Evolutionary conservation across 2,113 vertebrate species (phyloP).

Genomic region (Percina caprodes): DNA sequence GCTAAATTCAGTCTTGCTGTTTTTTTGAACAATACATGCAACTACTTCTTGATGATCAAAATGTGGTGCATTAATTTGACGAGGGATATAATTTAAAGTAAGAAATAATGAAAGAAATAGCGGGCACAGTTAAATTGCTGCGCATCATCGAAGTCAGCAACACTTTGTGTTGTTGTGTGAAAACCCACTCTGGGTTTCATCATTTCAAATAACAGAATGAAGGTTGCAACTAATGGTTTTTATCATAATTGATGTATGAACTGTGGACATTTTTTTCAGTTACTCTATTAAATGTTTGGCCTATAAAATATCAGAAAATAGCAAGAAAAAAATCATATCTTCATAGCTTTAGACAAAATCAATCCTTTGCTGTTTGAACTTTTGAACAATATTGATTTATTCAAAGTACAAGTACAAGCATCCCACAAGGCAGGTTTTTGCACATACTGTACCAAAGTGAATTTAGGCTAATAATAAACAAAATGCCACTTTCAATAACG

Average conservation of each 20-base stretch:
- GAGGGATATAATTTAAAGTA: background rate
- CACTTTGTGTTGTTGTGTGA: background rate
- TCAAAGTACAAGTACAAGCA: background rate
- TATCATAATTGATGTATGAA: background rate
- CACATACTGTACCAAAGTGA: background rate
- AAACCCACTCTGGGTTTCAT: background rate
- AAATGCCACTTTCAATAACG: slow-evolving; percentile 17
- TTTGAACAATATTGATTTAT: background rate
- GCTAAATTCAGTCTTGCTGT: background rate
- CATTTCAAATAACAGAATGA: background rate
- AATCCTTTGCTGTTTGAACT: background rate
- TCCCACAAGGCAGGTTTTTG: background rate
- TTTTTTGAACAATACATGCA: background rate
- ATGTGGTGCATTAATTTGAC: background rate
- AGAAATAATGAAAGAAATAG: background rate
- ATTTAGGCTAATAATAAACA: background rate
- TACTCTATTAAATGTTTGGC: background rate
- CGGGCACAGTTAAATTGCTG: background rate
- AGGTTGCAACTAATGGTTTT: too few species aligned
- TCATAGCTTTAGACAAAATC: background rate
- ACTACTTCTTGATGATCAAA: background rate
- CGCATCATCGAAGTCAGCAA: background rate
- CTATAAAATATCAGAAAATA: background rate
- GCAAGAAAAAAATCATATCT: accelerated
- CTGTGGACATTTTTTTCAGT: background rate